A percentile compares a stretch with the other conserved stretches of the same genome.
Conservation (phyloP, 2,888 invertebrate species). For the Frankliniella intonsa region DNA sequence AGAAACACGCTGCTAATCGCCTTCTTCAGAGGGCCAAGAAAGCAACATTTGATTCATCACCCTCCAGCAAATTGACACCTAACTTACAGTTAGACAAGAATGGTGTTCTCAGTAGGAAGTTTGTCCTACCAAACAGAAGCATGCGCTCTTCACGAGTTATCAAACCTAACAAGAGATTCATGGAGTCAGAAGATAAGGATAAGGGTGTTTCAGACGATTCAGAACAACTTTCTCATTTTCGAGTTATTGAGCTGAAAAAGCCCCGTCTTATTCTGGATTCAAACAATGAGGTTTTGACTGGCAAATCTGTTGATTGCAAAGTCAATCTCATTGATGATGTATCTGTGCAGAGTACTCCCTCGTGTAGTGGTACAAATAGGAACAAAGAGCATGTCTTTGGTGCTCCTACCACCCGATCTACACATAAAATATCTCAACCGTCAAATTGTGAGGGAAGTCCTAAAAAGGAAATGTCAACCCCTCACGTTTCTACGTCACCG, state of each 20-base stretch:
- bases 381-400: neutral
- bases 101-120: constrained; percentile 48
- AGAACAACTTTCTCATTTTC: neutral
- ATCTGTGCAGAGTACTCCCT: neutral
- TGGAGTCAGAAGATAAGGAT: constrained; percentile 57
- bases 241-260: constrained; percentile 30
- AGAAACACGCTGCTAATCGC: constrained; percentile 29
- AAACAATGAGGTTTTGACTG: neutral
- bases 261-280: constrained; percentile 27
- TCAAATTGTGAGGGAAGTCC: neutral
- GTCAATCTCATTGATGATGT: constrained; percentile 37
- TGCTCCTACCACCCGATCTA: neutral
- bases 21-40: constrained; percentile 35
- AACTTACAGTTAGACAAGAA: neutral
- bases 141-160: constrained; percentile 81
- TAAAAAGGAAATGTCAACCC: neutral
- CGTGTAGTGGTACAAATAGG: constrained; percentile 39
- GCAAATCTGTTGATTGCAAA: constrained; percentile 13
- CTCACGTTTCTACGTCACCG: neutral
- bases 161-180: constrained; percentile 80
- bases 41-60: constrained; percentile 27
- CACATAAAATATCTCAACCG: constrained; percentile 39
- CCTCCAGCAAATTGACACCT: neutral
- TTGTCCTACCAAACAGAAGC: constrained; percentile 74
- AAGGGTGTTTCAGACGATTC: constrained; percentile 40